Evolutionary conservation across 2,888 invertebrate genomes (phyloP).

Genomic region (Hyposoter didymator): DNA sequence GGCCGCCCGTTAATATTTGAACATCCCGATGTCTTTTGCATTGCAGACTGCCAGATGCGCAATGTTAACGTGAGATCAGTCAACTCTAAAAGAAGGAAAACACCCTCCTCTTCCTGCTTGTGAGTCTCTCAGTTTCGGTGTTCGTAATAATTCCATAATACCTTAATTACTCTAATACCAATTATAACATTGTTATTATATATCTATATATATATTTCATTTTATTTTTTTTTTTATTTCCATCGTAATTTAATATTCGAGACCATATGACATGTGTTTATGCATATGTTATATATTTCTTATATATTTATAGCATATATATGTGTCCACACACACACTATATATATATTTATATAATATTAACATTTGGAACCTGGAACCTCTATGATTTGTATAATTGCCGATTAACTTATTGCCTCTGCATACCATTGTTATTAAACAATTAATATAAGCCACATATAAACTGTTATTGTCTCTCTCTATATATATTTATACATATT

Average conservation of each 20-base stretch:
- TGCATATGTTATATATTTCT: conserved; percentile 73
- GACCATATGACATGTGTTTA: conserved; percentile 68
- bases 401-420: conserved; percentile 74
- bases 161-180: conserved; percentile 64
- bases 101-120: conserved; percentile 89
- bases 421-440: conserved; percentile 59
- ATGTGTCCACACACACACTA: conserved; percentile 62
- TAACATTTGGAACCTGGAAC: conserved; percentile 59
- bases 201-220: background rate
- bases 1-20: conserved; percentile 79
- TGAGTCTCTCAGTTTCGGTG: conserved; percentile 87
- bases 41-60: conserved; percentile 91
- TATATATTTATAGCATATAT: conserved; percentile 56
- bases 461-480: conserved; percentile 15
- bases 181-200: conserved; percentile 71
- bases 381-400: conserved; percentile 74
- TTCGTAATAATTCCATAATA: conserved; percentile 83
- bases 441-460: conserved; percentile 48
- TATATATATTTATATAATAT: conserved; percentile 57
- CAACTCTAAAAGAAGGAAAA: conserved; percentile 89
- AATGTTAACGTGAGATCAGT: conserved; percentile 91
- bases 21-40: conserved; percentile 87
- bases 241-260: conserved; percentile 70
- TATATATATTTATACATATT: conserved; percentile 63
- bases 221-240: conserved; percentile 3